Evolutionary conservation across 2,113 vertebrate genomes (phyloP).

Genomic region (Myodes glareolus): DNA sequence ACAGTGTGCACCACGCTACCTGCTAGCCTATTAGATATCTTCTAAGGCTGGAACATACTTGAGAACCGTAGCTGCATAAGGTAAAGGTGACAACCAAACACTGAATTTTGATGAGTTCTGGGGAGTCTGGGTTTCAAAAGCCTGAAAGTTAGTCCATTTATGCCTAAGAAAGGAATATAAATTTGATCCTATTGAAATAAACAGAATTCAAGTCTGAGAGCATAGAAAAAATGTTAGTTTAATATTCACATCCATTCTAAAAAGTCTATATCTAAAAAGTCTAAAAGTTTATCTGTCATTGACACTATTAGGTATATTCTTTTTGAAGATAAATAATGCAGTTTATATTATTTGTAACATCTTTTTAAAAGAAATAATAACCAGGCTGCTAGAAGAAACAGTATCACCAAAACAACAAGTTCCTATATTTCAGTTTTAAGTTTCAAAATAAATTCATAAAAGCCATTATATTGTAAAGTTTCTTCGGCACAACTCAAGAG

Average conservation of each 20-base stretch:
- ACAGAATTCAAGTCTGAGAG: constrained; percentile 31
- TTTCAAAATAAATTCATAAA: background rate
- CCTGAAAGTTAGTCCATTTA: background rate
- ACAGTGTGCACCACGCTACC: background rate
- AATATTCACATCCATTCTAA: background rate
- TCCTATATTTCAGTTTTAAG: background rate
- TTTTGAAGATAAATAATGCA: background rate
- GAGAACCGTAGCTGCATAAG: background rate
- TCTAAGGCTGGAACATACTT: background rate
- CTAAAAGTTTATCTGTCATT: background rate
- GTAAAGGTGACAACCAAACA: background rate
- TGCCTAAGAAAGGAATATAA: background rate
- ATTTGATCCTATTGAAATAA: background rate
- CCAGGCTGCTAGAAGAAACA: background rate
- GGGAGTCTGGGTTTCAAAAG: background rate
- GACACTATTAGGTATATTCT: background rate
- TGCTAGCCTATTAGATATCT: background rate
- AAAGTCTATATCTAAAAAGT: background rate
- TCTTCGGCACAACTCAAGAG: background rate
- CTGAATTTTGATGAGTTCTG: background rate
- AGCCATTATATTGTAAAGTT: background rate
- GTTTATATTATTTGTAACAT: background rate
- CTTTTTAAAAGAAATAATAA: background rate
- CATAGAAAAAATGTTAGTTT: background rate
- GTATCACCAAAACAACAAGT: background rate